Conservation (phyloP, 1,140 invertebrate genomes). For the Gonatopus flavifemur region DNA sequence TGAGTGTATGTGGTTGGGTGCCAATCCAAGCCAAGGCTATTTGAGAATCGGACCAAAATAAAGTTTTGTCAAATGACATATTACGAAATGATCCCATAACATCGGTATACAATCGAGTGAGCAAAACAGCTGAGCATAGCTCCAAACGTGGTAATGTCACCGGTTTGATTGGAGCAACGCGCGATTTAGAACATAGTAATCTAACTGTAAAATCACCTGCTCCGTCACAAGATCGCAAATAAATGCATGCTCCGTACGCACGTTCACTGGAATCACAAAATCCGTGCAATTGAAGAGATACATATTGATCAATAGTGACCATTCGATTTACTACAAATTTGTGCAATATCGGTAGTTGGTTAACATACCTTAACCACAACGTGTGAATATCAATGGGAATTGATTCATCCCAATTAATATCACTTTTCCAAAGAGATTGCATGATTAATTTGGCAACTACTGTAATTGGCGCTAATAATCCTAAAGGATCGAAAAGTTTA, state of each 20-base stretch:
- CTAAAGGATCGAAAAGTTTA: background rate
- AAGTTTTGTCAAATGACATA: background rate
- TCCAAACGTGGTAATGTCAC: constrained; percentile 47
- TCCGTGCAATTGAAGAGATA: background rate
- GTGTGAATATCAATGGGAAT: background rate
- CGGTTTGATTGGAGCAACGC: constrained; percentile 43
- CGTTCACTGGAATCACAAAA: background rate
- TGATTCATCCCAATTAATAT: background rate
- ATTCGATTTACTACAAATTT: background rate
- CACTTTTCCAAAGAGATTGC: background rate
- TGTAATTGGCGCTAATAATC: background rate
- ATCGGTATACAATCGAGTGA: background rate
- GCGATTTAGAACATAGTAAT: constrained; percentile 31
- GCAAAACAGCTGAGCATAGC: constrained; percentile 42
- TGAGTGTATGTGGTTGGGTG: background rate
- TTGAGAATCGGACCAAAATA: background rate
- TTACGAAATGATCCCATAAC: background rate
- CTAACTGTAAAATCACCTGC: background rate
- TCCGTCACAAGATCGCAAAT: background rate
- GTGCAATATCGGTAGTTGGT: background rate
- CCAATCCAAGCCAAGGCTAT: background rate
- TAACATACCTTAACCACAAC: background rate
- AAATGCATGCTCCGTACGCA: background rate
- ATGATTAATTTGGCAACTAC: background rate
- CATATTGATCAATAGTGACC: background rate